A percentile compares a stretch with the other conserved stretches of the same genome.
Evolutionary conservation across 2,888 invertebrate genomes (phyloP).

Genomic region (Amaurobius ferox): DNA sequence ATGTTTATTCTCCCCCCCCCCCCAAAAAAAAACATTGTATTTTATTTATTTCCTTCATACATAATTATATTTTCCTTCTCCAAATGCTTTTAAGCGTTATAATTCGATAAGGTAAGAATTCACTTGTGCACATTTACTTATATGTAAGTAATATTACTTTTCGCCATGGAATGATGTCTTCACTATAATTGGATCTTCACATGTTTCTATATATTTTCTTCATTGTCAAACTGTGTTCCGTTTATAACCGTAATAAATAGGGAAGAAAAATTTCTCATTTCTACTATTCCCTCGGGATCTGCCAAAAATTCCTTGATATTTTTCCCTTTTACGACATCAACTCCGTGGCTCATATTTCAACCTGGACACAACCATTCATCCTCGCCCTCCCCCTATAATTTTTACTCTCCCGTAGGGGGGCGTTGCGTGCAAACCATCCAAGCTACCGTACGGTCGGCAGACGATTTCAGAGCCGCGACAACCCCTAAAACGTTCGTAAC

Average conservation of each 20-base stretch:
- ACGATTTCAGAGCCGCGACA: conserved; percentile 6
- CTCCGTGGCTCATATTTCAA: neutral
- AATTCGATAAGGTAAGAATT: too few species aligned
- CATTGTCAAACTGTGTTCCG: neutral
- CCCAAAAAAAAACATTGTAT: too few species aligned
- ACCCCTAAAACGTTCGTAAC: conserved; percentile 2
- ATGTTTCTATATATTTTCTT: neutral
- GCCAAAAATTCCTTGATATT: neutral
- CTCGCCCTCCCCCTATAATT: neutral
- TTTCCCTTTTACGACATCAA: neutral
- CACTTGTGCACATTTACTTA: too few species aligned
- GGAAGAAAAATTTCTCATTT: neutral
- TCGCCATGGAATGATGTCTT: too few species aligned
- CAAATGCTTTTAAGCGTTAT: too few species aligned
- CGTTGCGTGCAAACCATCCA: neutral
- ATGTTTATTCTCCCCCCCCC: too few species aligned
- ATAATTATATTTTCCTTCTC: too few species aligned
- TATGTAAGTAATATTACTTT: too few species aligned
- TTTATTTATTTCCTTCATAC: too few species aligned
- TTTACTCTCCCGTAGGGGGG: conserved; percentile 1
- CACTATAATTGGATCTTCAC: too few species aligned
- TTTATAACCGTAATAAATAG: neutral
- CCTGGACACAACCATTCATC: neutral
- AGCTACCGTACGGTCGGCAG: conserved; percentile 6
- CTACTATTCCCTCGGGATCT: neutral